Percentiles rank a stretch among this genome's conserved stretches.
Evolutionary conservation across 2,113 vertebrate species (phyloP).

Genomic region (Craseonycteris thonglongyai): DNA sequence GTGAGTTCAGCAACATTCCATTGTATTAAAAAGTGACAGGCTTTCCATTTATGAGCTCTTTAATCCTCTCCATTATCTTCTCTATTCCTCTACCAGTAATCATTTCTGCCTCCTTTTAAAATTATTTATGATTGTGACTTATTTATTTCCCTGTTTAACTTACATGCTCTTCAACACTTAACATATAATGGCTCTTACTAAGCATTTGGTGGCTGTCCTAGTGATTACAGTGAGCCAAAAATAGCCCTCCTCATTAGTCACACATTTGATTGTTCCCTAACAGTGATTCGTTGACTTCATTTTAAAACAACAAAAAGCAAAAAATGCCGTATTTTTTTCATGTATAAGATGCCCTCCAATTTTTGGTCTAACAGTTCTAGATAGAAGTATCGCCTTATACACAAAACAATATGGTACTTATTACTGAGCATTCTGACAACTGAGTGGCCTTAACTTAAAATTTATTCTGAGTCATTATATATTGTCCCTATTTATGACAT

Average conservation of each 20-base stretch:
- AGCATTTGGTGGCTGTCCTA: background rate
- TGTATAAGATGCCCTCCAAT: too few relatives aligned
- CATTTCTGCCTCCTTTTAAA: background rate
- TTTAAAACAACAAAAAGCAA: background rate
- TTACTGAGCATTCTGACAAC: background rate
- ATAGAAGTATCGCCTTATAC: too few relatives aligned
- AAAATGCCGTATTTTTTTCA: too few relatives aligned
- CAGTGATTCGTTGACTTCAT: background rate
- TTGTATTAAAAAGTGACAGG: background rate
- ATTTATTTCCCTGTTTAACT: background rate
- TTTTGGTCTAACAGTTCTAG: too few relatives aligned
- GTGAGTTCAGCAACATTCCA: constrained; percentile 78
- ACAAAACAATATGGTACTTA: too few relatives aligned
- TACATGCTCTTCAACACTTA: background rate
- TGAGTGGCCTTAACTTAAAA: constrained; percentile 25
- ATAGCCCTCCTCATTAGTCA: background rate
- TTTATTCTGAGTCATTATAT: background rate
- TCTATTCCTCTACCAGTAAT: background rate
- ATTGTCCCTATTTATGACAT: background rate
- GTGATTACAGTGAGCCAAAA: background rate
- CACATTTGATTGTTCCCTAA: background rate
- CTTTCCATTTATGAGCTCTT: background rate
- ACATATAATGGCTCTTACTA: background rate
- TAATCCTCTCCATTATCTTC: background rate
- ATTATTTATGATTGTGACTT: background rate